Conservation (phyloP, 1,140 invertebrate genomes). For the Dolichoris vasculosae region DNA sequence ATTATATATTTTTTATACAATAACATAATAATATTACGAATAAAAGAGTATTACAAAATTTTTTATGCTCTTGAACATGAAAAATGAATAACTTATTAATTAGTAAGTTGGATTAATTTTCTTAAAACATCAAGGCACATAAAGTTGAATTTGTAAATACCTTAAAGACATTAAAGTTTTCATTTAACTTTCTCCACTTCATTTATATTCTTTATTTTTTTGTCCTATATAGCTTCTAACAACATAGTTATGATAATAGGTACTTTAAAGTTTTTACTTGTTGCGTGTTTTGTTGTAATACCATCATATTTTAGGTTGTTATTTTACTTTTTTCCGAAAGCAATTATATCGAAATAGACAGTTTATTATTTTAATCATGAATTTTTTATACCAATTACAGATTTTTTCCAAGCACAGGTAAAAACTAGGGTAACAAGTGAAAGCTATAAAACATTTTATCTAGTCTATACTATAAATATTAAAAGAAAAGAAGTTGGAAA, state of each 20-base stretch:
- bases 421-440: too few relatives aligned
- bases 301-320: background rate
- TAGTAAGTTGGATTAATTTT: background rate
- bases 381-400: background rate
- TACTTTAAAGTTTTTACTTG: background rate
- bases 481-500: too few relatives aligned
- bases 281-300: background rate
- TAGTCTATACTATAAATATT: too few relatives aligned
- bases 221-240: background rate
- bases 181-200: background rate
- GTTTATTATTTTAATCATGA: background rate
- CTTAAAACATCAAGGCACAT: background rate
- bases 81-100: background rate
- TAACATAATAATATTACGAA: too few relatives aligned
- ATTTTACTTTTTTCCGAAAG: background rate
- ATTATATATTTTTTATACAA: too few relatives aligned
- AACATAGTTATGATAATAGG: background rate
- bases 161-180: background rate
- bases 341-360: background rate
- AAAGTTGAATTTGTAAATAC: background rate
- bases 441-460: too few relatives aligned
- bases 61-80: background rate
- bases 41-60: too few relatives aligned
- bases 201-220: background rate
- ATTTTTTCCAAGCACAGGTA: too few relatives aligned